Base-by-base conservation (phyloP, 2,797 vertebrate species). In the Pangasius krempfi region DNA sequence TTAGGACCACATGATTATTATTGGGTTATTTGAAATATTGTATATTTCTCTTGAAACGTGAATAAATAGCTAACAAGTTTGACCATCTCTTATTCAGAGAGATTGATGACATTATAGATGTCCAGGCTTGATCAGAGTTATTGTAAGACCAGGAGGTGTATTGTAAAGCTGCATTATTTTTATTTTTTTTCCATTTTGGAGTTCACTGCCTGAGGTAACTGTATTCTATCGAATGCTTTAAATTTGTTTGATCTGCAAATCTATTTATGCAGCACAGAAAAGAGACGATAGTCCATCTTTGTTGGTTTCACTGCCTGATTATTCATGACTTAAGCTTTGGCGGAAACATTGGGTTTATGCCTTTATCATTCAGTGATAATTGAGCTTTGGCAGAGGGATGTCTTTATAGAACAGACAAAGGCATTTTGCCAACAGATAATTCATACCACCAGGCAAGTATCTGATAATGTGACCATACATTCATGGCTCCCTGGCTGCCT, bases 341-440 rank as follows among this genome's bases (percentile, higher is more conserved):
- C 30, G 62, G 62, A 84, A 8, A 68, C 62, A 3, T 68, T 47
- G 60, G 25, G 44, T 84, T 84, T 50, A n/a, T 30, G 40, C 44
- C n/a, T 50, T 84, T 84, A 30, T 68, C 44, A 68, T 52, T 68
- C 7, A 52, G 1, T 52, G 9, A 50, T 30, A 30, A 64, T 64
- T 83, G 58, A 83, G 80, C 79, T 81, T 81, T 81, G 56, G 79
- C 33, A 14, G n/a, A 81, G 4, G 56, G 56, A 62, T 82, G 33
- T 13, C 54, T 62, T 81, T 82, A 82, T 82, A 60, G 44, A 27
- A 40, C 56, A 47, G 8, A 50, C 62, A 84, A 84, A 47, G 60
- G 18, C n/a, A 22, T 79, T 83, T 87, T 88, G 44, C 68, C 22
- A 84, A 2, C 44, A 37, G n/a, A 37, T 84, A 60, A 44, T 79